phyloP scores from a whole-genome alignment of 2,113 vertebrate genomes.

The Antechinus flavipes region DNA sequence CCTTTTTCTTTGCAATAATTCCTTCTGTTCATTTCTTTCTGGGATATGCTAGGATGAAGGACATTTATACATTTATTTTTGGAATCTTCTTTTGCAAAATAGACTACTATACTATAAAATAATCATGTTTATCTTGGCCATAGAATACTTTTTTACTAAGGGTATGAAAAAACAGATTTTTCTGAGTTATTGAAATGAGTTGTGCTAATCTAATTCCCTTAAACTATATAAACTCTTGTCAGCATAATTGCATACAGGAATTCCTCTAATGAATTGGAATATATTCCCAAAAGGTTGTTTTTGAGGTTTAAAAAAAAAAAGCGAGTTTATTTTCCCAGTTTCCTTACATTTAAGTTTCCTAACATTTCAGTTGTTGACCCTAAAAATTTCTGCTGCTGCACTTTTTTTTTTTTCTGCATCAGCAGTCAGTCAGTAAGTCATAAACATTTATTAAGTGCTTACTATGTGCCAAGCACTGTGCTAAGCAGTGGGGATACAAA shows the following conservation, averaged over 20 bases:
- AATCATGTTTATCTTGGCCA: not conserved
- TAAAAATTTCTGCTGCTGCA: not conserved
- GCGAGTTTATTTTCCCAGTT: not conserved
- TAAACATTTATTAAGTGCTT: not conserved
- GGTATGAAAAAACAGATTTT: conserved; percentile 14
- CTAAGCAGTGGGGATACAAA: not conserved
- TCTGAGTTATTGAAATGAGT: conserved; percentile 17
- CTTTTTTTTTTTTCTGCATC: not conserved
- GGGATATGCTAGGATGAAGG: conserved; percentile 11
- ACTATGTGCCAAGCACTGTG: not conserved
- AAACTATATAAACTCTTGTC: not conserved
- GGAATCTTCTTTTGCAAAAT: not conserved
- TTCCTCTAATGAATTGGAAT: not conserved
- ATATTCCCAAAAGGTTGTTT: not conserved
- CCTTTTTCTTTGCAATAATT: not conserved
- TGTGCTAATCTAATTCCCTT: not conserved
- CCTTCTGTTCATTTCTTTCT: conserved; percentile 22
- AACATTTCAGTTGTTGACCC: not conserved
- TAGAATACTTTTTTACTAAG: not conserved
- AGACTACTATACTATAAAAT: not conserved
- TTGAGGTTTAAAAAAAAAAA: not conserved
- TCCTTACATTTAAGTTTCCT: not conserved
- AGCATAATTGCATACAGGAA: not conserved
- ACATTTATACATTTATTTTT: not conserved
- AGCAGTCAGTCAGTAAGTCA: not conserved